Evolutionary conservation across 1,140 invertebrate genomes (phyloP).

Genomic region (Calliopsis andreniformis): DNA sequence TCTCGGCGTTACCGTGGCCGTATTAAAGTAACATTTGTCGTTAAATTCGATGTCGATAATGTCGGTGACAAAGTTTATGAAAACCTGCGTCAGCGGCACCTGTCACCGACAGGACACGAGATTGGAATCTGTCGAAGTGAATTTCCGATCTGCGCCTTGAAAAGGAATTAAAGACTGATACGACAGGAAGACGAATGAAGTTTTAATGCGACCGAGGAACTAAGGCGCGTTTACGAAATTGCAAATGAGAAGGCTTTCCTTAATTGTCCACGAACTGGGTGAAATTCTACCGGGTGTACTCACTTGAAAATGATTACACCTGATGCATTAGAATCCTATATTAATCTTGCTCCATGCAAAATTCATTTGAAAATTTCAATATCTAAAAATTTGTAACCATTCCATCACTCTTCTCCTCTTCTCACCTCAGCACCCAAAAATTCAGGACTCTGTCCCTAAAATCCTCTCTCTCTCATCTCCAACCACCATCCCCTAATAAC

Average conservation of each 20-base stretch:
- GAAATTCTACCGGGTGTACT: no score
- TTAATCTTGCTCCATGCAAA: no score
- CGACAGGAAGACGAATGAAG: conserved; percentile 4
- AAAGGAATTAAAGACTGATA: conserved; percentile 25
- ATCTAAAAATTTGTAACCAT: no score
- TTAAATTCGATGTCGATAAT: conserved; percentile 31
- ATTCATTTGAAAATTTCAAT: no score
- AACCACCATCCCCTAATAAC: background rate
- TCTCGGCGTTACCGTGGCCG: background rate
- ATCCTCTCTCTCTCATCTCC: no score
- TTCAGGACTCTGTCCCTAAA: no score
- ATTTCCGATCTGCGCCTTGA: background rate
- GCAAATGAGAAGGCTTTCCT: no score
- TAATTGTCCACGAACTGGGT: no score
- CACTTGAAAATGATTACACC: no score
- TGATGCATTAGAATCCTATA: no score
- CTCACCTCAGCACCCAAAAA: no score
- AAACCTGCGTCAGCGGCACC: conserved; percentile 19
- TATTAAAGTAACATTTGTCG: conserved; percentile 25
- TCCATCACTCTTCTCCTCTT: no score
- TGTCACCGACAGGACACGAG: conserved; percentile 20
- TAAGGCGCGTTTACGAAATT: background rate
- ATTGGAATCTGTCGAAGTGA: conserved; percentile 37
- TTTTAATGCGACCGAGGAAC: background rate
- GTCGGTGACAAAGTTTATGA: conserved; percentile 27